Evolutionary conservation across 1,140 invertebrate genomes (phyloP), one percentile per base, ranked within the genome.

Genomic region (Anthonomus grandis): DNA sequence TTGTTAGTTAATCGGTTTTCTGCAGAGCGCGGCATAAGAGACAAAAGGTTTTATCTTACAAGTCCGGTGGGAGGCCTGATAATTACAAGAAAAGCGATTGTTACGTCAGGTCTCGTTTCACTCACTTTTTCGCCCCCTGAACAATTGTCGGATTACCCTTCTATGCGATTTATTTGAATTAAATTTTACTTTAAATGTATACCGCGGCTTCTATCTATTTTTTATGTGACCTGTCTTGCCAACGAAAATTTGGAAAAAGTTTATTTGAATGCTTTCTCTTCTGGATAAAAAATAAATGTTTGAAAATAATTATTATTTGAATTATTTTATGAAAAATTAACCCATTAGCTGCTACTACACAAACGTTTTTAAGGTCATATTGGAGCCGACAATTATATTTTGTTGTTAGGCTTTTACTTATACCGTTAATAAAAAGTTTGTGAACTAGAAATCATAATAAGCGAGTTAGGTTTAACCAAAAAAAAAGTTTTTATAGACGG

Each of bases 21-120:
- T 24, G 5, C 9, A 10, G 8, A 34, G 34, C 17, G 18, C 41
- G 37, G n/a, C n/a, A n/a, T n/a, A n/a, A n/a, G 19, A 39, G 51
- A 54, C 51, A 54, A 54, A 49, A 45, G 51, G 42, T 39, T 46
- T 45, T 54, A 54, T 54, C 51, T 54, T 34, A 45, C 21, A 9
- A n/a, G 41, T 31, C 27, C 51, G 42, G 42, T 45, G 6, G 22
- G 18, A 13, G 21, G 37, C 17, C 39, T 39, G 41, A 42, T 54
- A 54, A 54, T 54, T 54, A 46, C 51, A 49, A 49, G 38, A 48
- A 52, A 42, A 23, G 23, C 50, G 37, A 42, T 52, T 42, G 39
- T 52, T 52, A 23, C 36, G 36, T 18, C 18, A 25, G 50, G 38
- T 36, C 21, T 45, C 18, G 42, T 34, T 48, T 27, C 24, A 18